These are phyloP conservation scores for Tachypleus tridentatus DNA, from an alignment of 1,140 invertebrate species.

Conservation along the genomic window DNA sequence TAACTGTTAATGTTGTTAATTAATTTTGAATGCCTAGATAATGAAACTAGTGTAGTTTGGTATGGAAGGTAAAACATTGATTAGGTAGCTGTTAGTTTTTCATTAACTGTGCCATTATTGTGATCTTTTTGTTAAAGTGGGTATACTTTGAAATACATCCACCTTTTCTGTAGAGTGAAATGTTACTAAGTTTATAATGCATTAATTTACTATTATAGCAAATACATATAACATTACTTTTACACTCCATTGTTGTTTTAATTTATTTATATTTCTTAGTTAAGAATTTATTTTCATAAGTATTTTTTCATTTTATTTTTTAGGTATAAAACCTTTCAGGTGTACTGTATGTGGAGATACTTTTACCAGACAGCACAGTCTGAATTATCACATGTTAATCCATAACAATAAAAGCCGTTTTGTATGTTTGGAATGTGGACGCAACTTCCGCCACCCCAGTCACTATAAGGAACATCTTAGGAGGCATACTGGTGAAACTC, in stretches of 20 bases:
- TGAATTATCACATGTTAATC: slow-evolving; percentile 55
- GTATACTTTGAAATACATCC: too few species aligned
- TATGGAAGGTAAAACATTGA: too few species aligned
- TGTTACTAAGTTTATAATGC: too few species aligned
- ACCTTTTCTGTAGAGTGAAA: too few species aligned
- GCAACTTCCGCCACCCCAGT: slow-evolving; percentile 52
- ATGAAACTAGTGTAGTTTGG: too few species aligned
- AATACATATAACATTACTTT: background rate
- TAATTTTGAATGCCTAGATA: too few species aligned
- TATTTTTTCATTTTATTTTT: slow-evolving; percentile 22
- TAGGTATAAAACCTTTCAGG: slow-evolving; percentile 51
- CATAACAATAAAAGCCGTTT: slow-evolving; percentile 52
- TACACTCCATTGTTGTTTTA: background rate
- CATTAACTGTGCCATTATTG: too few species aligned
- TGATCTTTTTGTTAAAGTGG: too few species aligned
- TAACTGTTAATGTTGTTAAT: too few species aligned
- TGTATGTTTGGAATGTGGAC: slow-evolving; percentile 47
- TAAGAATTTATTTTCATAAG: background rate
- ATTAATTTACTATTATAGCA: too few species aligned
- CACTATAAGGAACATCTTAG: slow-evolving; percentile 53
- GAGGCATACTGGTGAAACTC: slow-evolving; percentile 51
- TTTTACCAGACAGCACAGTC: slow-evolving; percentile 51
- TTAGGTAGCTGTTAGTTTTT: too few species aligned
- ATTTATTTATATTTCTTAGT: background rate
- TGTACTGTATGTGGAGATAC: slow-evolving; percentile 48